Evolutionary conservation across 2,888 invertebrate species (phyloP).

Genomic region (Ganaspis brasiliensis): DNA sequence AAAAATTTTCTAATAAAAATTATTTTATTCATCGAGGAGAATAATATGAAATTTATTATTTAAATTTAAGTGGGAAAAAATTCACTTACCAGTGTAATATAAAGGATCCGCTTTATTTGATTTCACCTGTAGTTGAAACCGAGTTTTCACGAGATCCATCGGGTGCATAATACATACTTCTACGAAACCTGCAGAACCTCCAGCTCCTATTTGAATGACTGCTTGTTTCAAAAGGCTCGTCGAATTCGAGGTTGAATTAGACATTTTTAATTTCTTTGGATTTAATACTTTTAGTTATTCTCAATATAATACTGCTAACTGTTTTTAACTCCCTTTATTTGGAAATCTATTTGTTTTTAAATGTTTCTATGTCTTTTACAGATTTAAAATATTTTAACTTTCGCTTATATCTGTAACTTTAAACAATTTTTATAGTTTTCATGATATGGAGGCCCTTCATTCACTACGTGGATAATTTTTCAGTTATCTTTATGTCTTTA

Average conservation of each 20-base stretch:
- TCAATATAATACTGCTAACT: not conserved
- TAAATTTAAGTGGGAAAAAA: not conserved
- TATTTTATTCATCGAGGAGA: not conserved
- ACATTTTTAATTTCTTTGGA: slow-evolving; percentile 11
- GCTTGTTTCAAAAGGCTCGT: slow-evolving; percentile 84
- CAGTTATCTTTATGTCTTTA: no score
- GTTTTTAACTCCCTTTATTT: not conserved
- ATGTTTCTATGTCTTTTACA: not conserved
- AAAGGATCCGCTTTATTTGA: slow-evolving; percentile 67
- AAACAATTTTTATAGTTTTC: no score
- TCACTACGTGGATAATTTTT: no score
- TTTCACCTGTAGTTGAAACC: slow-evolving; percentile 89
- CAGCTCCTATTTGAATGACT: slow-evolving; percentile 91
- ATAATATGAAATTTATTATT: slow-evolving; percentile 76
- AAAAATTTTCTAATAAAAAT: not conserved
- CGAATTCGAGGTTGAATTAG: slow-evolving; percentile 1
- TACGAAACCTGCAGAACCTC: slow-evolving; percentile 94
- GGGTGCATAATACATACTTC: slow-evolving; percentile 99
- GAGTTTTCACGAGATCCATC: slow-evolving; percentile 95
- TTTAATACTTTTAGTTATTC: not conserved
- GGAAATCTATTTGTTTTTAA: not conserved
- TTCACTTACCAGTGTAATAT: slow-evolving; percentile 77
- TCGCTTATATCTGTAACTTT: not conserved
- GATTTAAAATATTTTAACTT: not conserved
- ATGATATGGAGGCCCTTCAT: no score